A percentile compares a stretch with the other conserved stretches of the same genome.
phyloP scores from a whole-genome alignment of 2,888 invertebrate species.

The Microplitis deprimator region DNA sequence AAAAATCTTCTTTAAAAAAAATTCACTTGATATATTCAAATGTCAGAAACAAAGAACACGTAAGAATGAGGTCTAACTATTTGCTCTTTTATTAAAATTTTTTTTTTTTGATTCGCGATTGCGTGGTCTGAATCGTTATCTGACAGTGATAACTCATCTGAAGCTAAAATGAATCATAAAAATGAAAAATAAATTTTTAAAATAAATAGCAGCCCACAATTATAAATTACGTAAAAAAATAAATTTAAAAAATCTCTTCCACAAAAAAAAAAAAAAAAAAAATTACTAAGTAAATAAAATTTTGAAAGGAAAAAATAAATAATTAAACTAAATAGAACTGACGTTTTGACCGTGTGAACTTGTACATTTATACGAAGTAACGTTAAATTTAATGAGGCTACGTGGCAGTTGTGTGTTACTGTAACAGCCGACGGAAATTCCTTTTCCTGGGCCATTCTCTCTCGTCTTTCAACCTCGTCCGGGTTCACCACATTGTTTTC shows the following conservation, averaged over 20 bases:
- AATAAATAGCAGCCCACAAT: too few species aligned
- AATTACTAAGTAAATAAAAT: background rate
- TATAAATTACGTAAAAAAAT: too few species aligned
- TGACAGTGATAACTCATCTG: too few species aligned
- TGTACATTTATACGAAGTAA: conserved; percentile 1
- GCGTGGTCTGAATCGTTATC: background rate
- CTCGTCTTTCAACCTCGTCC: conserved; percentile 32
- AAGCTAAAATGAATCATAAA: too few species aligned
- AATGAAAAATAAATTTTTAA: too few species aligned
- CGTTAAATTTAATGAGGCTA: conserved; percentile 46
- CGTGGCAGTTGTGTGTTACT: conserved; percentile 46
- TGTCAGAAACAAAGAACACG: background rate
- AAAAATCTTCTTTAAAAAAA: background rate
- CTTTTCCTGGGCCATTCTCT: conserved; percentile 28
- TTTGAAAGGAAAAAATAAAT: background rate
- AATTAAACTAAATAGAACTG: background rate
- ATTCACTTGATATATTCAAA: conserved; percentile 11
- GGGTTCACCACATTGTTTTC: conserved; percentile 50
- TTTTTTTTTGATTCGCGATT: background rate
- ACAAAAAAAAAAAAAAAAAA: background rate
- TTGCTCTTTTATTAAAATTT: background rate
- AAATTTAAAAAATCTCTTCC: too few species aligned
- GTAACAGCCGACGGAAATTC: conserved; percentile 48
- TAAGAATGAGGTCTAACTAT: conserved; percentile 14
- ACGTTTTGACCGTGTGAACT: conserved; percentile 19